phyloP scores from a whole-genome alignment of 2,888 invertebrate species.

The Asteroscopus sphinx region DNA sequence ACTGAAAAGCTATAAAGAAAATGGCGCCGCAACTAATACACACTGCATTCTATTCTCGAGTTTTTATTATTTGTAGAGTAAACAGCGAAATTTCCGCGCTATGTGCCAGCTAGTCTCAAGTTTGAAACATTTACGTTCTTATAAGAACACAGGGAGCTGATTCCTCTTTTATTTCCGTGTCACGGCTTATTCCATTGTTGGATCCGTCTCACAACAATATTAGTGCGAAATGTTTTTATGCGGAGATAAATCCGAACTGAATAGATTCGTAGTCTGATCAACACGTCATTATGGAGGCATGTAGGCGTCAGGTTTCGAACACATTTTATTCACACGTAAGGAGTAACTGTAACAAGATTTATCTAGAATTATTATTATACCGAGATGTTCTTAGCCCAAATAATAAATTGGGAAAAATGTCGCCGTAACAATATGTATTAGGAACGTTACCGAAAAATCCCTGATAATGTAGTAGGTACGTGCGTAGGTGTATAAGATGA shows the following conservation, averaged over 20 bases:
- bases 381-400: too few species aligned
- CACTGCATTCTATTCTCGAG: constrained; percentile 22
- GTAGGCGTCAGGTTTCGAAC: background rate
- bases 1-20: constrained; percentile 39
- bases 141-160: background rate
- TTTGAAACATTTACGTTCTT: constrained; percentile 11
- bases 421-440: too few species aligned
- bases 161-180: constrained; percentile 11
- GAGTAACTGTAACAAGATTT: too few species aligned
- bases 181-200: background rate
- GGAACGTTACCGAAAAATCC: too few species aligned
- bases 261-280: constrained; percentile 10
- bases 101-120: background rate
- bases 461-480: constrained; percentile 9
- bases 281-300: background rate
- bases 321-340: background rate
- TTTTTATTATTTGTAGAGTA: constrained; percentile 37
- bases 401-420: too few species aligned
- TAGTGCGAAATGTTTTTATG: background rate
- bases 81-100: constrained; percentile 16
- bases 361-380: too few species aligned
- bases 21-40: constrained; percentile 33
- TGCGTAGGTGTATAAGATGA: constrained; percentile 2
- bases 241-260: constrained; percentile 1
- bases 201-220: constrained; percentile 16